phyloP scores from a whole-genome alignment of 2,888 invertebrate species.

The Germaria angustata region DNA sequence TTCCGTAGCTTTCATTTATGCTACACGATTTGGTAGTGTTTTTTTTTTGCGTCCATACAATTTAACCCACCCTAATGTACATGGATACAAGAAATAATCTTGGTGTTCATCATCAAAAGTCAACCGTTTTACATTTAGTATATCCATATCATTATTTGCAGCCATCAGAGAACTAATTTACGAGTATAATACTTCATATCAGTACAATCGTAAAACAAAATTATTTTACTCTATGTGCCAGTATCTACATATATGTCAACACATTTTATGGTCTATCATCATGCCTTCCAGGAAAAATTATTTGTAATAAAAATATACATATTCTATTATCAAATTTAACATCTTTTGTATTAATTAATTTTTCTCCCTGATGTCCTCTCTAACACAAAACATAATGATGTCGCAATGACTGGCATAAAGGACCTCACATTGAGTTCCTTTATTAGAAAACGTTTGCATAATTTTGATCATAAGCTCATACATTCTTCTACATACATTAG shows the following conservation, averaged over 20 bases:
- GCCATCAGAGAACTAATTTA: too few relatives aligned
- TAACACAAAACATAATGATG: conserved; percentile 21
- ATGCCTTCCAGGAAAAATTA: not conserved
- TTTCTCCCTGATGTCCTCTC: not conserved
- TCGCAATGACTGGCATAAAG: conserved; percentile 3
- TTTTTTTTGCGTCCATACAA: too few relatives aligned
- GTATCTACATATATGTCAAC: not conserved
- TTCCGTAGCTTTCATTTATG: too few relatives aligned
- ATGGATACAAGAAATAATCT: too few relatives aligned
- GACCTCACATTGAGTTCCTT: conserved; percentile 50
- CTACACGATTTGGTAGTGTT: too few relatives aligned
- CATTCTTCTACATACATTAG: not conserved
- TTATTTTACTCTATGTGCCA: not conserved
- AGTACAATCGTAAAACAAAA: not conserved
- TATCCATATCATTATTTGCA: too few relatives aligned
- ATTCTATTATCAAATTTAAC: not conserved
- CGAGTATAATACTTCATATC: too few relatives aligned
- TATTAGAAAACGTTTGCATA: conserved; percentile 31
- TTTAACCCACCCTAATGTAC: too few relatives aligned
- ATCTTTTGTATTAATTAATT: conserved; percentile 22
- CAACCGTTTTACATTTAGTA: too few relatives aligned
- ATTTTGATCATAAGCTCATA: conserved; percentile 17
- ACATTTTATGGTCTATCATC: conserved; percentile 7
- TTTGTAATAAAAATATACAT: too few relatives aligned
- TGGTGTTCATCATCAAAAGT: too few relatives aligned